Evolutionary conservation across 2,888 invertebrate species (phyloP).

Genomic region (Drosophila anomalata): DNA sequence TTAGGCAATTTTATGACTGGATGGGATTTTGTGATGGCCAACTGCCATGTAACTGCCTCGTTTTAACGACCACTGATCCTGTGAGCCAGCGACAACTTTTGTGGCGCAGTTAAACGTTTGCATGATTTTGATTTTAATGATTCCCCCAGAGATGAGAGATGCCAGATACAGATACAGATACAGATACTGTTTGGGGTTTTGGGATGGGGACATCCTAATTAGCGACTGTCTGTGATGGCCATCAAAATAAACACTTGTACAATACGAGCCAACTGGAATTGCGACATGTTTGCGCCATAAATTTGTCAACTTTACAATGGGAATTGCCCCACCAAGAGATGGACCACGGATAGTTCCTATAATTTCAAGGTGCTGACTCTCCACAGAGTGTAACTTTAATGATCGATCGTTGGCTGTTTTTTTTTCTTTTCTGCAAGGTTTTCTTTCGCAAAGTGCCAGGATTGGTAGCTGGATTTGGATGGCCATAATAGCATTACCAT

Average conservation of each 20-base stretch:
- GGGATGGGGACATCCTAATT: constrained; percentile 70
- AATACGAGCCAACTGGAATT: constrained; percentile 66
- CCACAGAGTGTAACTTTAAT: not conserved
- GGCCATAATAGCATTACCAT: constrained; percentile 76
- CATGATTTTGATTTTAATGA: constrained; percentile 75
- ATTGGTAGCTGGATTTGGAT: constrained; percentile 25
- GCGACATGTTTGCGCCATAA: constrained; percentile 68
- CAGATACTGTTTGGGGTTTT: not conserved
- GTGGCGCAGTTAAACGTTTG: constrained; percentile 78
- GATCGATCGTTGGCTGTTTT: constrained; percentile 23
- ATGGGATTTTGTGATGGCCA: constrained; percentile 42
- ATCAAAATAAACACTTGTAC: constrained; percentile 81
- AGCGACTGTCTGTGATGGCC: constrained; percentile 68
- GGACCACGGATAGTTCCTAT: constrained; percentile 9
- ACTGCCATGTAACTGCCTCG: constrained; percentile 76
- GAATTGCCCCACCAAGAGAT: constrained; percentile 64
- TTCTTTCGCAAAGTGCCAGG: not conserved
- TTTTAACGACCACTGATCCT: constrained; percentile 59
- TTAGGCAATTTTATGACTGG: constrained; percentile 60
- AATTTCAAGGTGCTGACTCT: not conserved
- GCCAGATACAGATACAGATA: not conserved
- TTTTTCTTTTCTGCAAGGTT: not conserved
- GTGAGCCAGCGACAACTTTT: constrained; percentile 67
- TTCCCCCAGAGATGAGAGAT: constrained; percentile 36
- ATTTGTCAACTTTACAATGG: constrained; percentile 67